Conservation (phyloP, 2,113 vertebrate species). For the Jaculus jaculus region DNA sequence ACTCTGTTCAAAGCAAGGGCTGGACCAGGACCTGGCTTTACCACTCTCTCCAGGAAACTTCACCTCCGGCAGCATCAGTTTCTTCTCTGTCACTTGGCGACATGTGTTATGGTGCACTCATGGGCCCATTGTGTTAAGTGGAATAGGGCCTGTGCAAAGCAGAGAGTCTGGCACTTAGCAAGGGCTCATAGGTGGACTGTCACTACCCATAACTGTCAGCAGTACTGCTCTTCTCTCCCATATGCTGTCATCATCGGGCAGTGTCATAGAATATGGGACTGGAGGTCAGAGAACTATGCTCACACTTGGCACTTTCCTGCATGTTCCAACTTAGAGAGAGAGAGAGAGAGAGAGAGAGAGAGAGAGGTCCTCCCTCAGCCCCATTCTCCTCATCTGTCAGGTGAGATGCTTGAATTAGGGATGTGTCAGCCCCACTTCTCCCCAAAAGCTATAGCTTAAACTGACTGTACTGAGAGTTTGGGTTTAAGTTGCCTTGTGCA, state of each 20-base stretch:
- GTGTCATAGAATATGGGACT: background rate
- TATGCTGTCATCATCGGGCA: background rate
- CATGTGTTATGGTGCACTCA: background rate
- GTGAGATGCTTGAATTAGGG: background rate
- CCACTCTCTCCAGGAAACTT: background rate
- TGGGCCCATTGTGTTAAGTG: background rate
- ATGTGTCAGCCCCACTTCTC: background rate
- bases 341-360: too few species aligned
- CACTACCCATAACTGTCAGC: background rate
- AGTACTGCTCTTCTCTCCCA: background rate
- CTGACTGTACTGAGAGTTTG: background rate
- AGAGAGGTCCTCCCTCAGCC: background rate
- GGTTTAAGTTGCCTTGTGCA: background rate
- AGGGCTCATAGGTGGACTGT: background rate
- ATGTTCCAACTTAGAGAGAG: background rate
- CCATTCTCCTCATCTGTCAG: background rate
- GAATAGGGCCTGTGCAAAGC: background rate
- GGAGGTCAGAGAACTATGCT: background rate
- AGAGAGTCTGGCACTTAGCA: background rate
- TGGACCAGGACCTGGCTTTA: background rate
- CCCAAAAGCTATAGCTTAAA: background rate
- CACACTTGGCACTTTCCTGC: background rate
- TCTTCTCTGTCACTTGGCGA: background rate
- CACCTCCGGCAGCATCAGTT: background rate
- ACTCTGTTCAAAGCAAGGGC: background rate